Base-by-base conservation (phyloP, 2,797 vertebrate genomes). In the Todus mexicanus region DNA sequence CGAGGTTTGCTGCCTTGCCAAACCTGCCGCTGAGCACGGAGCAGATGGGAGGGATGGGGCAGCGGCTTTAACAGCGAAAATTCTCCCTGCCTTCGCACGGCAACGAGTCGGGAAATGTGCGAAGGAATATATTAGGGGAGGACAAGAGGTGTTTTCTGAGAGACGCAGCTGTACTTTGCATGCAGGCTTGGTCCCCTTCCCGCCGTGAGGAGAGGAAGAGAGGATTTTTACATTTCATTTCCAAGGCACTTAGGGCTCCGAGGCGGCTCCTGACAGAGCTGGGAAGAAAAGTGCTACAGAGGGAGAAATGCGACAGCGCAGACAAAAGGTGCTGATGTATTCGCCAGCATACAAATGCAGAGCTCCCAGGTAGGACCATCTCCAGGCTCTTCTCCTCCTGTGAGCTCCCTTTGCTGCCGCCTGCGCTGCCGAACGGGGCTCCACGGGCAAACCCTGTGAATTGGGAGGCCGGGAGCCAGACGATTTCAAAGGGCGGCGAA, bases 41-140 rank as follows among this genome's bases (percentile, higher is more conserved):
- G 90, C 90, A 94, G 94, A 75, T 69, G 93, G 92, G 71, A 80
- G 88, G 76, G 61, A 65, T 77, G 93, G 82, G 90, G 80, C 80
- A 88, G 12, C 61, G 4, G 80, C 10, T 80, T 5, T 7, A 74
- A 18, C 82, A 63, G 82, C 40, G 5, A 31, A 40, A 77, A 45
- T 7, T 57, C 66, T 77, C 76, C 0, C 93, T 74, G 91, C 72
- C 82, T 69, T 85, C 9, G 0, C 54, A 1, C 5, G 3, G 76
- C 54, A 47, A 19, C 88, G 29, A 69, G 60, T 61, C 43, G 42
- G 3, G 73, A 14, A 54, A 19, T 23, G 88, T 70, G 93, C 84
- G 92, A 33, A 82, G 81, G 94, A 79, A 89, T 73, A 20, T 1
- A 70, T 60, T 45, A 45, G 70, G 86, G 88, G 16, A 73, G 93